Evolutionary conservation across 1,140 invertebrate species (phyloP), one percentile per base, ranked within the genome.

Genomic region (Drosophila serrata): DNA sequence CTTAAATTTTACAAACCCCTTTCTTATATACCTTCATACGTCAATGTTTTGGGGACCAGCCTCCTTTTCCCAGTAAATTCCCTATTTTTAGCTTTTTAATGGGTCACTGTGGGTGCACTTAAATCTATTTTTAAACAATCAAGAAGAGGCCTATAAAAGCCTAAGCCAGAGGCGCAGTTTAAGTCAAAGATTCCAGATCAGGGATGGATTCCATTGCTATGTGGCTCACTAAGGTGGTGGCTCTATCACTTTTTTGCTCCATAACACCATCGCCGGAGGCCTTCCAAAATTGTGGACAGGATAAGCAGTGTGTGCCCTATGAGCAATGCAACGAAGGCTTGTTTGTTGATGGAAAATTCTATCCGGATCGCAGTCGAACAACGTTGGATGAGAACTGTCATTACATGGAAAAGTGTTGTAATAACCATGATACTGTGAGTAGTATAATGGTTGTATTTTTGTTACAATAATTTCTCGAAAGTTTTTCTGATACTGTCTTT

Each of bases 41-140:
- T n/a, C 19, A 19, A 31, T 39, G 19, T 9, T 19, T 24, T 13
- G 15, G 6, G 33, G 33, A 27, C 49, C 27, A 57, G 24, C 39
- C 61, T 33, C 40, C 39, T 55, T 75, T 55, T 59, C 35, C 27
- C 46, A 37, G 27, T 17, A 9, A 31, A 62, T 19, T 53, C 35
- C 3, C 46, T 86, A 86, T 86, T 86, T 86, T 68, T 75, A 87
- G 82, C 24, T 7, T 31, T 33, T 51, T 63, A 75, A 74, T 74
- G 24, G 33, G 31, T 35, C 49, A 0, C 27, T 24, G 39, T 42
- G 15, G 39, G 39, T 11, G 62, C 39, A 67, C 72, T 62, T 56
- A 40, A 49, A 59, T 64, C 62, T 88, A 82, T 88, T 88, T 88
- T 82, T 88, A 67, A n/a, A 40, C 63, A 82, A 88, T 88, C 69